Evolutionary conservation across 2,797 vertebrate species (phyloP), one percentile per base, ranked within the genome.

Genomic region (Numenius phaeopus): DNA sequence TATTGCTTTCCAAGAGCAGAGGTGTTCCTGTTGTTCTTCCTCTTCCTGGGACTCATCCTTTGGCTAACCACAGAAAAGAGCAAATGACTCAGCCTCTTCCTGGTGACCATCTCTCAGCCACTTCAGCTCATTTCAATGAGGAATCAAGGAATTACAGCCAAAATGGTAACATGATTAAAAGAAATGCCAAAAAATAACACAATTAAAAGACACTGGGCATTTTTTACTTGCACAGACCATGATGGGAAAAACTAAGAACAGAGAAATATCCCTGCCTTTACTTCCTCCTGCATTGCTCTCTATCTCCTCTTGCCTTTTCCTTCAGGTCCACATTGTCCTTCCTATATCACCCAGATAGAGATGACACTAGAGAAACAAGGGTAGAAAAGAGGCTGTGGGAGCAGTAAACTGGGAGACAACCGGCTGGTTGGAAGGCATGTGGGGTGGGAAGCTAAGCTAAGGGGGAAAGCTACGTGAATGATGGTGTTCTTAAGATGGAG

Each of bases 41-140:
- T 52, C 44, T 76, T 85, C 79, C 87, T 69, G 66, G 73, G 64
- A 52, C 73, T 79, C 83, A 46, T 70, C 58, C 67, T 87, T 69
- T 30, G 10, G 26, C 39, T 65, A 24, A 64, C 52, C 9, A 18
- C 4, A 7, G 24, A 75, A 27, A 59, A 46, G 29, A 66, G 19
- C 24, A 73, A 37, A 40, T 17, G n/a, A 39, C 49, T 49, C 54
- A 49, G 5, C 4, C 27, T 83, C 57, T 40, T 69, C 61, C 39
- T 24, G 29, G 21, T 32, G 29, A 61, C 32, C 10, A 17, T 76
- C 89, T 67, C 70, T 67, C 66, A 72, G 27, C 32, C 19, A 7
- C 34, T 71, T 34, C 62, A 58, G 17, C 7, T 30, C 29, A 17
- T 66, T 47, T 15, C 55, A 47, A 3, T 6, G 42, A 69, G 34